phyloP scores from a whole-genome alignment of 2,888 invertebrate genomes.

The Chymomyza procnemis region DNA sequence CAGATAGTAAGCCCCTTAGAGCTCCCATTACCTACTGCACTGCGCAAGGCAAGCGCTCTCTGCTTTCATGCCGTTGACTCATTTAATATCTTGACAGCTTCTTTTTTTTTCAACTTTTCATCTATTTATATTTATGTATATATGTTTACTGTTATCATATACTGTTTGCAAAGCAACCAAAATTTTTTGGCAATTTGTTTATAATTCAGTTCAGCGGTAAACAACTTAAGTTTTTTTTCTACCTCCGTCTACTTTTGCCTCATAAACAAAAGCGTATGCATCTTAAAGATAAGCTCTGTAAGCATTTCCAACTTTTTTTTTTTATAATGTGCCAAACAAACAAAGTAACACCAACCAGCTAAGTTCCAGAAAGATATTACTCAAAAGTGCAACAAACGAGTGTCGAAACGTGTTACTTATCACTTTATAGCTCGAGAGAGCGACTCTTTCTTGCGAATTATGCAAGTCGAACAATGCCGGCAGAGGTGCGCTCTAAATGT shows the following conservation, averaged over 20 bases:
- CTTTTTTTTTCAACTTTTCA: neutral
- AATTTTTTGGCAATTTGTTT: neutral
- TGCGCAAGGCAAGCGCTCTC: neutral
- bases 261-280: neutral
- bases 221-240: neutral
- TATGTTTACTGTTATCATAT: neutral
- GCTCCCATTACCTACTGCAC: too few relatives aligned
- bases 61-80: neutral
- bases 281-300: neutral
- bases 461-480: neutral
- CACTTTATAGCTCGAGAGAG: neutral
- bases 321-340: neutral
- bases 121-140: neutral
- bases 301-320: neutral
- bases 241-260: neutral
- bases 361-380: neutral
- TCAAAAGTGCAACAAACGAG: neutral
- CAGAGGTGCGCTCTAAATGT: neutral
- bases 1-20: too few relatives aligned
- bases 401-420: neutral
- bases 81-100: neutral
- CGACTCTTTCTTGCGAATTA: neutral
- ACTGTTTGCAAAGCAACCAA: neutral
- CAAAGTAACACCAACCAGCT: neutral
- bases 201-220: neutral